Conservation (phyloP, 2,797 vertebrate genomes). For the Apogon talboti region DNA sequence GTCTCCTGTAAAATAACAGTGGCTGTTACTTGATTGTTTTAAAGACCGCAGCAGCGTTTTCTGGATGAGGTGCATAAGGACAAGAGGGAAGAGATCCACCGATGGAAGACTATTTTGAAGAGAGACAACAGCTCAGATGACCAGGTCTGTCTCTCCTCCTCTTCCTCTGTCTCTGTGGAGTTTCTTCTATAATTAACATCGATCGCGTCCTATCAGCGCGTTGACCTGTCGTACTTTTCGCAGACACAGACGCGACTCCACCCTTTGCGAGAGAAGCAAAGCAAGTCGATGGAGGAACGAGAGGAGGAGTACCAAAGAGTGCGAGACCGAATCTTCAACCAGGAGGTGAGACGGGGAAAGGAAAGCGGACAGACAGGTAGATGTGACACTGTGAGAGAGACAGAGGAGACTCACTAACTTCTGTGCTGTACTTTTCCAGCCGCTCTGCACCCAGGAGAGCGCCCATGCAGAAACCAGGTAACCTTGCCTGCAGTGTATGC, state of each 20-base stretch:
- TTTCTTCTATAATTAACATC: conserved; percentile 43
- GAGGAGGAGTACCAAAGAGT: conserved; percentile 95
- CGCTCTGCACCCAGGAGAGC: conserved; percentile 89
- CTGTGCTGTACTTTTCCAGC: conserved; percentile 85
- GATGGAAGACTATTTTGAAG: conserved; percentile 94
- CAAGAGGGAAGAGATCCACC: conserved; percentile 91
- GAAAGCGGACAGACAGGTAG: conserved; percentile 20
- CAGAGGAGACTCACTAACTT: conserved; percentile 51
- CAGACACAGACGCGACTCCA: conserved; percentile 87
- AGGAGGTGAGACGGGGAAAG: conserved; percentile 87
- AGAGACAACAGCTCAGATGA: conserved; percentile 95
- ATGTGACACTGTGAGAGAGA: conserved; percentile 10
- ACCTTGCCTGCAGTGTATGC: conserved; percentile 65
- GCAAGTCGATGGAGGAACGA: conserved; percentile 96
- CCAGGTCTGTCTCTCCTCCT: conserved; percentile 77
- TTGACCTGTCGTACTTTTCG: conserved; percentile 77
- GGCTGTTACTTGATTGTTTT: conserved; percentile 52
- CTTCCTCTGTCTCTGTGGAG: conserved; percentile 33
- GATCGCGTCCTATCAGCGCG: conserved; percentile 33
- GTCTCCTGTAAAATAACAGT: conserved; percentile 5
- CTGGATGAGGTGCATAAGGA: conserved; percentile 92
- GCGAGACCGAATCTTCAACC: conserved; percentile 95
- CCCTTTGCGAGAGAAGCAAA: conserved; percentile 92
- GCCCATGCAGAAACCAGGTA: conserved; percentile 94
- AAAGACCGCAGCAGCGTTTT: conserved; percentile 95